Evolutionary conservation across 2,888 invertebrate genomes (phyloP), one percentile per base, ranked within the genome.

Genomic region (Andrena trimmerana): DNA sequence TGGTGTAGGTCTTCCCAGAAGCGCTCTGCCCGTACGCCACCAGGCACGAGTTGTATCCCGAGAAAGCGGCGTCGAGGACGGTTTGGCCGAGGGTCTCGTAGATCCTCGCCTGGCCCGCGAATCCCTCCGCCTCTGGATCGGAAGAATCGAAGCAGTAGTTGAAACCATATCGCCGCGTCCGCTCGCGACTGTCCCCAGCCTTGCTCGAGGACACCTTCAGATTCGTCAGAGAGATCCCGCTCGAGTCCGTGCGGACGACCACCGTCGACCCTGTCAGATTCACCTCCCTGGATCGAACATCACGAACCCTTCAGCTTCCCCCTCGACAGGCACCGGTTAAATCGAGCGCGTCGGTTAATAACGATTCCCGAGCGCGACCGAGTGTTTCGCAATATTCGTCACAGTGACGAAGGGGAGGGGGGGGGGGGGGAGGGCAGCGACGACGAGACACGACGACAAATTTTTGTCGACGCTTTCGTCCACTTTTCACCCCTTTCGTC

Each of bases 1-100:
- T 97, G 8, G 97, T 97, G 91, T 97, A 96, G 0, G 97, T 97
- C 94, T 97, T 97, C 31, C 97, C 97, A 0, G 97, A 96, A 0
- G 97, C 96, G 88, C 97, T 97, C 93, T 97, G 97, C 0, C 97
- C 97, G 90, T 97, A 97, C 0, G 97, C 96, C 91, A 97, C 95
- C 54, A 97, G 95, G 91, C 97, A 97, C 0, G 96, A 96, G 84
- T 97, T 96, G 85, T 95, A 95, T 0, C 97, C 96, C 2, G 95
- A 95, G 76, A 95, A 95, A 10, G 97, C 94, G 42, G 96, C 95
- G 33, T 95, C 94, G 67, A 97, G 94, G 31, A 97, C 95, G 67
- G 96, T 95, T 31, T 95, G 95, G 3, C 97, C 97, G 79, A 97
- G 94, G 48, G 95, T 95, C 75, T 96, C 94, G 92, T 96, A 97